Conservation (phyloP, 2,888 invertebrate species). For the Agrotis puta region DNA sequence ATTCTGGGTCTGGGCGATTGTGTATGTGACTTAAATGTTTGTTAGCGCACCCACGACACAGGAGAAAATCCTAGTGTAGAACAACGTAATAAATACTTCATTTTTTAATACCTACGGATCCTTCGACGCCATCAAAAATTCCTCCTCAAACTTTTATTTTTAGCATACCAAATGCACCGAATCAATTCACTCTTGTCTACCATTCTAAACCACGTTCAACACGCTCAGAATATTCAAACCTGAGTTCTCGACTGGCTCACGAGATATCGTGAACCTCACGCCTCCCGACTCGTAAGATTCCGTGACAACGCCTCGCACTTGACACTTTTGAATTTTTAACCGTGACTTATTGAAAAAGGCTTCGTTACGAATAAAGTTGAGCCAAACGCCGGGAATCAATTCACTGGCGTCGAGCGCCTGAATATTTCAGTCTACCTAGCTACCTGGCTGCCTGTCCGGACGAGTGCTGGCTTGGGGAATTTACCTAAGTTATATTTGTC, state of each 20-base stretch:
- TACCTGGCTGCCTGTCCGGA: conserved; percentile 12
- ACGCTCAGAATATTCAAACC: conserved; percentile 23
- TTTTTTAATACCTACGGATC: background rate
- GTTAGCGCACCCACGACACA: too few species aligned
- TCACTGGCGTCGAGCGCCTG: conserved; percentile 44
- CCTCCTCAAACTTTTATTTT: conserved; percentile 17
- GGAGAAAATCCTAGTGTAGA: too few species aligned
- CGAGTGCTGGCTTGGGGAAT: conserved; percentile 37
- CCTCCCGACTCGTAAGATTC: conserved; percentile 9
- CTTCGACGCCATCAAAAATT: background rate
- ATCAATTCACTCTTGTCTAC: conserved; percentile 14
- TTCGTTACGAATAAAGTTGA: conserved; percentile 67
- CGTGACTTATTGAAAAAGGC: conserved; percentile 64
- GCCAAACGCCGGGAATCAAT: conserved; percentile 62
- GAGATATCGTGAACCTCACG: conserved; percentile 23
- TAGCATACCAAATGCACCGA: conserved; percentile 2
- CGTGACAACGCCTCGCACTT: conserved; percentile 52
- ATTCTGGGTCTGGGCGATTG: too few species aligned
- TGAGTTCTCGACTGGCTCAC: background rate
- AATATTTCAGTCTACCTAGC: conserved; percentile 44
- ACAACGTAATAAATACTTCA: too few species aligned
- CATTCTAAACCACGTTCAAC: conserved; percentile 22
- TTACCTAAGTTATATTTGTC: conserved; percentile 51
- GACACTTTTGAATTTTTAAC: conserved; percentile 65
- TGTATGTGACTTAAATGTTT: too few species aligned